Conservation (phyloP, 2,888 invertebrate species). For the Trilocha varians region DNA sequence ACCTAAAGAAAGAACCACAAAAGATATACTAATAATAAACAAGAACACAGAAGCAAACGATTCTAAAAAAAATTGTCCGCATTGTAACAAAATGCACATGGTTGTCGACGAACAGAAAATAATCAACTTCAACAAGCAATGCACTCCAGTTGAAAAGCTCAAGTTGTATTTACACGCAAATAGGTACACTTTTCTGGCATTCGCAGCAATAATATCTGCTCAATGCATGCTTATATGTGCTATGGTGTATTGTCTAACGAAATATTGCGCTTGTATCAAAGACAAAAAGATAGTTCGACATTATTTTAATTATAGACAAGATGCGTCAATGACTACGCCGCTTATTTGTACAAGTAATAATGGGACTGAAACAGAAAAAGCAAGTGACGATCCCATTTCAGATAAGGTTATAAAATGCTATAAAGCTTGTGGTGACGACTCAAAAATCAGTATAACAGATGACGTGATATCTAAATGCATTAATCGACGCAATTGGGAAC, state of each 20-base stretch:
- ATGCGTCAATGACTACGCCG: constrained; percentile 54
- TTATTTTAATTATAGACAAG: constrained; percentile 47
- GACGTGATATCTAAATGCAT: constrained; percentile 58
- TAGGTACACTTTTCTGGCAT: constrained; percentile 25
- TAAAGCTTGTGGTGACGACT: constrained; percentile 49
- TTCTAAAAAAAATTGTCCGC: neutral
- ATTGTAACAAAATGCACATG: neutral
- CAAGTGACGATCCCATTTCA: constrained; percentile 42
- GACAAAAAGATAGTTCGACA: constrained; percentile 35
- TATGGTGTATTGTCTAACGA: constrained; percentile 34
- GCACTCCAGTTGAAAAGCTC: neutral
- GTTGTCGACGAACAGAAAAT: neutral
- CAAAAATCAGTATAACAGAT: constrained; percentile 48
- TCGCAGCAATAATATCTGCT: constrained; percentile 27
- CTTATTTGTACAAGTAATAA: constrained; percentile 48
- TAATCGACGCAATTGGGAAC: constrained; percentile 49
- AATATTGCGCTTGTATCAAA: constrained; percentile 24
- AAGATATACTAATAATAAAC: constrained; percentile 35
- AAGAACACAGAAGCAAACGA: constrained; percentile 12
- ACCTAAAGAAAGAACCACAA: constrained; percentile 20
- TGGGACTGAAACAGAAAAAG: constrained; percentile 48
- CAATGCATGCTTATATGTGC: constrained; percentile 46
- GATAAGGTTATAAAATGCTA: constrained; percentile 53
- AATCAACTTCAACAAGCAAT: neutral
- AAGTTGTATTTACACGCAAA: constrained; percentile 17